phyloP scores from a whole-genome alignment of 2,888 invertebrate genomes.

The Beris chalybata region DNA sequence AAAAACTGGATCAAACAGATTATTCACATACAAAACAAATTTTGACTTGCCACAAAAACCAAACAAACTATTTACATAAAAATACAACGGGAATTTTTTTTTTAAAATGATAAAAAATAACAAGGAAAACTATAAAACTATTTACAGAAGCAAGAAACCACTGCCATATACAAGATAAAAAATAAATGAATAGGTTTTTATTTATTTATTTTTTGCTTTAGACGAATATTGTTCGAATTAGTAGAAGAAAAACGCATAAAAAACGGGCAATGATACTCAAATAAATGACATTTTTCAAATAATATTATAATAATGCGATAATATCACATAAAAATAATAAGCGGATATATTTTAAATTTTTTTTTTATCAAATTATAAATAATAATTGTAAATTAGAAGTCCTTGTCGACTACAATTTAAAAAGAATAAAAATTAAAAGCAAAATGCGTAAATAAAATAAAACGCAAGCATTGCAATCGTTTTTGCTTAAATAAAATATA shows the following conservation, averaged over 20 bases:
- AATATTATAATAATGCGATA: not conserved
- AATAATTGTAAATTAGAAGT: not conserved
- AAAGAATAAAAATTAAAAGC: not conserved
- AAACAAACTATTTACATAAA: not conserved
- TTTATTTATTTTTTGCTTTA: not conserved
- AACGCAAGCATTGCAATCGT: not conserved
- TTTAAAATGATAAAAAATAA: conserved; percentile 24
- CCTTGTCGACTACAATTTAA: not conserved
- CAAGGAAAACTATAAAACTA: conserved; percentile 13
- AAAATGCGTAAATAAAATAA: not conserved
- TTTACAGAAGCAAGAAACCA: conserved; percentile 8
- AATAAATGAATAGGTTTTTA: not conserved
- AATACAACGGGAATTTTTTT: conserved; percentile 33
- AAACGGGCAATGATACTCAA: conserved; percentile 1
- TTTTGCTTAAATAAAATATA: not conserved
- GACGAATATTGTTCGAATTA: conserved; percentile 7
- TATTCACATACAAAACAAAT: not conserved
- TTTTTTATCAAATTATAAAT: not conserved
- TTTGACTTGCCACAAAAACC: not conserved
- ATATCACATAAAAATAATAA: not conserved
- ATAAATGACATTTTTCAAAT: not conserved
- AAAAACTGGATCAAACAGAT: not conserved
- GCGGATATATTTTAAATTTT: not conserved
- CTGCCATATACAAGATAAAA: conserved; percentile 22
- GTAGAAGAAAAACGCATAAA: not conserved